Evolutionary conservation across 1,140 invertebrate species (phyloP), one percentile per base, ranked within the genome.

Genomic region (Venustaconcha ellipsiformis): DNA sequence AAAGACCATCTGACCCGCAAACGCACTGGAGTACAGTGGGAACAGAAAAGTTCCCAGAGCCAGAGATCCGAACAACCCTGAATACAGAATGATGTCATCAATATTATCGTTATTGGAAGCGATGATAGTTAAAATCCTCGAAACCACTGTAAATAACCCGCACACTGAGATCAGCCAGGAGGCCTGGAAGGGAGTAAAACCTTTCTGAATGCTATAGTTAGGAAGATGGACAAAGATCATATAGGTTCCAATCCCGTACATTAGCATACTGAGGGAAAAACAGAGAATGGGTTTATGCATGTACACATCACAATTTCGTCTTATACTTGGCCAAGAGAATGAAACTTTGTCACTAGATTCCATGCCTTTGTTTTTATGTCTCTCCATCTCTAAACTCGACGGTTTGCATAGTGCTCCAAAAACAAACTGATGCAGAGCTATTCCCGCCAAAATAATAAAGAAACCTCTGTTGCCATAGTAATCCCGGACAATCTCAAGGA

Each of bases 171-270:
- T 56, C 8, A 78, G 77, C 15, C 70, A 13, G 12, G 67, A n/a
- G 18, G 72, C 58, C 1, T 57, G 48, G 23, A 74, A 58, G 23
- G 23, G 37, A 11, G 68, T 30, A 18, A 66, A n/a, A 14, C 72
- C 72, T 70, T 55, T 69, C 20, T 56, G 56, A 18, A 73, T 58
- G 55, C 68, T 17, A 67, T 72, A 74, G 37, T 68, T 62, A 18
- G 77, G 77, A 18, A 78, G 37, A 67, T 78, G 77, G 15, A 78
- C 37, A 70, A 78, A 78, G 66, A 78, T 78, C 71, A 78, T 78
- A 67, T 74, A 74, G 14, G 71, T 74, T 26, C 71, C 77, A 62
- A 72, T 60, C 62, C 77, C 74, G 60, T 72, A 74, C 30, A 74
- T 59, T 67, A 74, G 70, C 59, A 78, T 62, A 66, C 71, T 74